Percentiles rank a stretch among this genome's conserved stretches.
Conservation (phyloP, 37 sponge, comb jelly and placozoan genomes). For the Theonella swinhoei region DNA sequence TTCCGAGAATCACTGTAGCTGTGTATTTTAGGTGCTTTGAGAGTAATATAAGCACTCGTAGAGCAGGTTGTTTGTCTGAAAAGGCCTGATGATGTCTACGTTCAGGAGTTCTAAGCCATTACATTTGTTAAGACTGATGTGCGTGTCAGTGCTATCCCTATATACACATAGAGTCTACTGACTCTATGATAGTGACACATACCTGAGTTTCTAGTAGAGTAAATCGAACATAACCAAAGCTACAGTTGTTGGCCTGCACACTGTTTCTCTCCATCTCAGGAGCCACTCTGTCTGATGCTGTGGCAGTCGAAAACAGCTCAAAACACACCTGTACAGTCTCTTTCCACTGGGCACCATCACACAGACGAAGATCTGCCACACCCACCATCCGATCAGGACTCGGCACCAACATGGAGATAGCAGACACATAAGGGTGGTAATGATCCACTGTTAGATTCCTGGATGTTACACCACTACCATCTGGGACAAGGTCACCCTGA, state of each 20-base stretch:
- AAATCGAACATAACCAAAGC: slow-evolving; percentile 55
- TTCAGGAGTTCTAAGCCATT: too few relatives aligned
- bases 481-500: not conserved
- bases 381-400: slow-evolving; percentile 52
- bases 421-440: slow-evolving; percentile 24
- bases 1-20: too few relatives aligned
- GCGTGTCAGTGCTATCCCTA: too few relatives aligned
- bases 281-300: slow-evolving; percentile 7
- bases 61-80: too few relatives aligned
- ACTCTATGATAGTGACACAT: too few relatives aligned
- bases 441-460: not conserved
- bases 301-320: slow-evolving; percentile 55
- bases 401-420: slow-evolving; percentile 34
- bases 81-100: too few relatives aligned
- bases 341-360: slow-evolving; percentile 35
- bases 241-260: slow-evolving; percentile 39
- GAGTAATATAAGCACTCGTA: too few relatives aligned
- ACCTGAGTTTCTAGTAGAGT: not conserved
- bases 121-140: too few relatives aligned
- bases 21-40: too few relatives aligned
- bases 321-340: slow-evolving; percentile 38
- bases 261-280: slow-evolving; percentile 28
- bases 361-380: slow-evolving; percentile 38
- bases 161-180: too few relatives aligned
- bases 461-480: slow-evolving; percentile 21